These are phyloP conservation scores for Pyralis farinalis DNA, from an alignment of 2,888 invertebrate genomes.

Conservation along the genomic window DNA sequence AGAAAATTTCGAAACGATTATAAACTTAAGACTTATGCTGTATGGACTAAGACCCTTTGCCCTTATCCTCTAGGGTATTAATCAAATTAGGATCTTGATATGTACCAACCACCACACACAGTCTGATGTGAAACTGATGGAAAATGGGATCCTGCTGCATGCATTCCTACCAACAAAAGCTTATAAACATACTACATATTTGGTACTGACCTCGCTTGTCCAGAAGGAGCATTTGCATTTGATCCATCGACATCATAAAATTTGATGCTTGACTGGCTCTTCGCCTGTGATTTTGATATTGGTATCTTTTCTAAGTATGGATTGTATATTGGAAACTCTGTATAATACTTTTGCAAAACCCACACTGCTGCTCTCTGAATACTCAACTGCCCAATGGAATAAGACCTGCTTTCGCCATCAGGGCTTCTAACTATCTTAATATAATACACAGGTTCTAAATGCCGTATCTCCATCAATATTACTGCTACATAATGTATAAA, in stretches of 20 bases:
- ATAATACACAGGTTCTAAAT: slow-evolving; percentile 94
- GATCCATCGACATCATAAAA: slow-evolving; percentile 98
- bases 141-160: too few species aligned
- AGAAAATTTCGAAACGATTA: too few species aligned
- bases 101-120: too few species aligned
- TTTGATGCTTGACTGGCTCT: slow-evolving; percentile 92
- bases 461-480: slow-evolving; percentile 95
- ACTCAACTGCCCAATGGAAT: slow-evolving; percentile 93
- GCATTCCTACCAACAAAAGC: too few species aligned
- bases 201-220: slow-evolving; percentile 81
- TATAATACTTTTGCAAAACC: slow-evolving; percentile 96
- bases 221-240: slow-evolving; percentile 84
- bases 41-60: too few species aligned
- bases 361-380: slow-evolving; percentile 97
- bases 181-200: too few species aligned
- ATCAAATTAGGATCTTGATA: too few species aligned
- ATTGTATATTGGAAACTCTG: slow-evolving; percentile 98
- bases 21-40: too few species aligned
- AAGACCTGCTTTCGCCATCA: slow-evolving; percentile 94
- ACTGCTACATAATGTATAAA: slow-evolving; percentile 98
- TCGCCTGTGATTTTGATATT: slow-evolving; percentile 90
- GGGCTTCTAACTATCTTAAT: slow-evolving; percentile 96
- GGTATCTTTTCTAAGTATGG: slow-evolving; percentile 96
- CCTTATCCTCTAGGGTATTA: too few species aligned
- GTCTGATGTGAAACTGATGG: too few species aligned